phyloP scores from a whole-genome alignment of 2,888 invertebrate species.

The Pseudolycoriella hygida region DNA sequence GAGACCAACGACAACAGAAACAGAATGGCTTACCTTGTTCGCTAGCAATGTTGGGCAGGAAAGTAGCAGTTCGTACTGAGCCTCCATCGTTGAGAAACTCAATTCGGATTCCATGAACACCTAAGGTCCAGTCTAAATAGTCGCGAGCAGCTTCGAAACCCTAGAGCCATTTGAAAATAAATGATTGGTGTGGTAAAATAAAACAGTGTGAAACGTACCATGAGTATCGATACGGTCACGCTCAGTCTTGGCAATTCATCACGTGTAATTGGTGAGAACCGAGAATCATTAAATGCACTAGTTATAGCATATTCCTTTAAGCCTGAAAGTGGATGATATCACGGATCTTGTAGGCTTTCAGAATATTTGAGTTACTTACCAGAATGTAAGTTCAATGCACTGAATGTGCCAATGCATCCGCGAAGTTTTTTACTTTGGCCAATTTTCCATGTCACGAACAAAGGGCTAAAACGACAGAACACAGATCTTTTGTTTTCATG shows the following conservation, averaged over 20 bases:
- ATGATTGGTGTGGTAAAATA: neutral
- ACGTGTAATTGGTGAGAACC: constrained; percentile 85
- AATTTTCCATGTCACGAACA: constrained; percentile 99
- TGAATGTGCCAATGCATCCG: constrained; percentile 98
- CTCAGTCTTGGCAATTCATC: constrained; percentile 87
- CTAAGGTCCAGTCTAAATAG: constrained; percentile 95
- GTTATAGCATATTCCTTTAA: constrained; percentile 93
- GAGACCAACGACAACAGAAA: no score
- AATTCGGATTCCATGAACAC: constrained; percentile 93
- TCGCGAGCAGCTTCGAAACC: constrained; percentile 91
- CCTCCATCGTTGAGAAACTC: constrained; percentile 91
- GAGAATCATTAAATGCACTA: constrained; percentile 93
- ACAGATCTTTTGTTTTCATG: neutral
- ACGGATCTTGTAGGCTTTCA: no score
- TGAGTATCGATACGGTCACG: constrained; percentile 89
- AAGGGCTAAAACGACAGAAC: constrained; percentile 44
- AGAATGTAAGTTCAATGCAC: constrained; percentile 85
- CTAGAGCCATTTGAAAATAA: constrained; percentile 13
- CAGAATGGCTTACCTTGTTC: constrained; percentile 79
- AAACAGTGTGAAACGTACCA: constrained; percentile 25
- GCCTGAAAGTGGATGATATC: constrained; percentile 49
- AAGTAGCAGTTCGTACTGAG: constrained; percentile 90
- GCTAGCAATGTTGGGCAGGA: constrained; percentile 92
- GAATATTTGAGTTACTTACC: constrained; percentile 31
- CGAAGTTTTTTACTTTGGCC: constrained; percentile 87